Base-by-base conservation (phyloP, 1,140 invertebrate genomes). In the Macrosteles quadrilineatus region DNA sequence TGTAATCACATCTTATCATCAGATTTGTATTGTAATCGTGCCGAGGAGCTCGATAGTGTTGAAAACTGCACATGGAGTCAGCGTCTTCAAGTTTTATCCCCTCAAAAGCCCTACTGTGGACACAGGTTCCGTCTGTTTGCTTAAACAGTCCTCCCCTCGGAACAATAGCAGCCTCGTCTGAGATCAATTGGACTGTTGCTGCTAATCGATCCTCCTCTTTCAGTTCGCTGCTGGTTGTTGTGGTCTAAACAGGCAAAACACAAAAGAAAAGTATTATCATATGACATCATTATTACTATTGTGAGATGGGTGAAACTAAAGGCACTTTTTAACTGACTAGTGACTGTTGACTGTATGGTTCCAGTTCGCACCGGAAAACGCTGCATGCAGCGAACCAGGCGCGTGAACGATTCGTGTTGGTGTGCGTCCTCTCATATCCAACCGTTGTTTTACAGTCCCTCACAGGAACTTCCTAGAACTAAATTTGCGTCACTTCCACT, bases 201-300 rank as follows among this genome's bases (percentile, higher is more conserved):
- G 89, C 81, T 14, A 93, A 75, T n/a, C 90, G 84, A 71, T 88
- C 87, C 77, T 93, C 91, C 78, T 94, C 91, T 77, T 91, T 92
- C 29, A 93, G 77, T 68, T 85, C 80, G 12, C 70, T 31, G 57
- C 59, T 50, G 14, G 43, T 70, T 70, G 30, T 70, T 27, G 40
- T n/a, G n/a, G n/a, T n/a, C n/a, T n/a, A n/a, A n/a, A n/a, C n/a
- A n/a, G n/a, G n/a, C n/a, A n/a, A 23, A 29, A 14, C 45, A 40
- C 53, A 32, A 12, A 40, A 40, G 1, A 66, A 40, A 14, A 66
- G 23, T 59, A 2, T n/a, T 27, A 63, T 29, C 6, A 23, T 25
- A 67, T 23, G 19, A 67, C 40, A 67, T 19, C 27, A 23, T 67
- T 47, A 21, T 59, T 23, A 11, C n/a, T 11, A 62, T 59, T 67